Percentiles rank a stretch among this genome's conserved stretches.
These are phyloP conservation scores for Camptogramma bilineatum DNA, from an alignment of 2,888 invertebrate species.

Conservation along the genomic window DNA sequence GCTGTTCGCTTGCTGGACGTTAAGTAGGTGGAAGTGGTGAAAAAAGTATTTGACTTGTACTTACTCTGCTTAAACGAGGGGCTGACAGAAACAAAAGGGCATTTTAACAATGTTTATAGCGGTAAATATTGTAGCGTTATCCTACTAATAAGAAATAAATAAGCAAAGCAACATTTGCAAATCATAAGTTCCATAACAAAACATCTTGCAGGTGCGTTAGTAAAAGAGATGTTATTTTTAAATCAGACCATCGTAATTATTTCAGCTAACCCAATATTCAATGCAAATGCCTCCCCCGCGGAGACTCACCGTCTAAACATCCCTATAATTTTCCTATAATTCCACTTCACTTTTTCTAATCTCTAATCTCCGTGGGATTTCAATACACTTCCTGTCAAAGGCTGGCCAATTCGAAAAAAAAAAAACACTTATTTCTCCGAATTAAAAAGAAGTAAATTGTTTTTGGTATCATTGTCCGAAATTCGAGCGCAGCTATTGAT, in stretches of 20 bases:
- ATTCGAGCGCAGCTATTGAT: constrained; percentile 60
- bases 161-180: neutral
- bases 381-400: constrained; percentile 76
- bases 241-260: constrained; percentile 58
- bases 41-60: constrained; percentile 26
- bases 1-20: constrained; percentile 47
- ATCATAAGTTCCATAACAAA: neutral
- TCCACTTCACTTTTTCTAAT: constrained; percentile 78
- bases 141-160: neutral
- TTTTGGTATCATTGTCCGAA: constrained; percentile 74
- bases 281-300: constrained; percentile 50
- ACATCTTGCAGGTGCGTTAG: constrained; percentile 8
- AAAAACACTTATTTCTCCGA: constrained; percentile 62
- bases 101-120: neutral
- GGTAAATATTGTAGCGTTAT: neutral
- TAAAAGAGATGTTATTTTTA: constrained; percentile 29
- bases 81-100: constrained; percentile 13
- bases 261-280: constrained; percentile 56
- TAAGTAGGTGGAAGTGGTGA: constrained; percentile 43
- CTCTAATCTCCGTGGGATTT: constrained; percentile 77
- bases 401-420: constrained; percentile 66
- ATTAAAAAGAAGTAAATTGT: constrained; percentile 64
- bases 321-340: constrained; percentile 79
- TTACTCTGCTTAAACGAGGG: neutral
- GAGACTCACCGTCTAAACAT: constrained; percentile 60